Base-by-base conservation (phyloP, 2,888 invertebrate species). In the Eristalinus sepulchralis region DNA sequence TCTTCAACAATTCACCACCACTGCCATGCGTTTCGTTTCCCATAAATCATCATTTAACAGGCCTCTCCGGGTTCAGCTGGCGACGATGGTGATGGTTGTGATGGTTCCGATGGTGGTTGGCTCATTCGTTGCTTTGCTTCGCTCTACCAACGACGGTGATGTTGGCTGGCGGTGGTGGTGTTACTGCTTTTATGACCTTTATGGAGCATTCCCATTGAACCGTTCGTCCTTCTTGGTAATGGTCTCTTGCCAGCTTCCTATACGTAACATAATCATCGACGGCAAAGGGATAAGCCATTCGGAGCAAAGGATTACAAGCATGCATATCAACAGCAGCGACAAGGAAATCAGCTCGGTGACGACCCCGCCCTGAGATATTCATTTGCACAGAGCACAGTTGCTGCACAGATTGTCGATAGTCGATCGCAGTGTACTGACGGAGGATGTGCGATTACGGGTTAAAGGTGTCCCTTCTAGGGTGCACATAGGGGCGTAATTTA, bases 41-140 rank as follows among this genome's bases (percentile, higher is more conserved):
- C 63, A 85, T 85, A 85, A 81, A 85, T 85, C 85, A 85, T 85
- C 68, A 59, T 85, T 81, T 81, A 77, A 70, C 77, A 85, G 72
- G 81, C 72, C 78, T 70, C 75, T n/a, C 67, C 22, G 72, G 77
- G 81, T 81, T 77, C 81, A 81, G 68, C 64, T 76, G 77, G 59
- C 68, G 31, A 24, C 53, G 55, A n/a, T 55, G 33, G 11, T 62
- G n/a, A 55, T 63, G 36, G 36, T 63, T 24, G 47, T 68, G 83
- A 53, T 22, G 72, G 63, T 63, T 27, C 22, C 67, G 33, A 39
- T 68, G 83, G 63, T 22, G 72, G 55, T 39, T 17, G 11, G 57
- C 13, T 68, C 27, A 24, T 11, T 67, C 31, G 9, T 17, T 27
- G 24, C 63, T 34, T 27, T 27, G 27, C 27, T 27, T 47, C 47